Conservation (phyloP, 2,888 invertebrate species). For the Parascotia fuliginaria region DNA sequence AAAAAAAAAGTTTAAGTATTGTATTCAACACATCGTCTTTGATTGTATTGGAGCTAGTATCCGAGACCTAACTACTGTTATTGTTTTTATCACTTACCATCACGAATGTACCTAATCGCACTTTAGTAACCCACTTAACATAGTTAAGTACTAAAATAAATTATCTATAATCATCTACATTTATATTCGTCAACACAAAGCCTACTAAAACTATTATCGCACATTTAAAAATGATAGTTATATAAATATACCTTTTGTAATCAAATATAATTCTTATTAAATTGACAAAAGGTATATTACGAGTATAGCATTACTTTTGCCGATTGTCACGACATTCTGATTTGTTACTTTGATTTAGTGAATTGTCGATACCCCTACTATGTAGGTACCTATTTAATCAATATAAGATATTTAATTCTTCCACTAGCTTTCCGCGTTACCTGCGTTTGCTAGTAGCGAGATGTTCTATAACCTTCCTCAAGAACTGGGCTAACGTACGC, state of each 20-base stretch:
- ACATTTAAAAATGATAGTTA: conserved; percentile 25
- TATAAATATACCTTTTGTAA: conserved; percentile 19
- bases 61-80: too few relatives aligned
- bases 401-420: too few relatives aligned
- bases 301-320: conserved; percentile 31
- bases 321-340: conserved; percentile 21
- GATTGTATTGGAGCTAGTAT: too few relatives aligned
- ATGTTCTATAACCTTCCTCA: too few relatives aligned
- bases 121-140: too few relatives aligned
- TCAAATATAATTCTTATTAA: conserved; percentile 7
- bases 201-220: conserved; percentile 18
- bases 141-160: not conserved
- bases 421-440: too few relatives aligned
- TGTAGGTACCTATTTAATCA: not conserved
- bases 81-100: too few relatives aligned
- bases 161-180: not conserved
- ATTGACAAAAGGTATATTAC: conserved; percentile 13
- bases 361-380: conserved; percentile 13
- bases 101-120: too few relatives aligned
- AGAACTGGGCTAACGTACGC: too few relatives aligned
- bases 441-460: too few relatives aligned
- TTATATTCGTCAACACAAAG: not conserved
- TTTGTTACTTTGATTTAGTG: conserved; percentile 42
- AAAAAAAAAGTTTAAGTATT: too few relatives aligned
- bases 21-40: too few relatives aligned